These are phyloP conservation scores for Seriola rivoliana DNA, from an alignment of 2,113 vertebrate species.

Conservation along the genomic window DNA sequence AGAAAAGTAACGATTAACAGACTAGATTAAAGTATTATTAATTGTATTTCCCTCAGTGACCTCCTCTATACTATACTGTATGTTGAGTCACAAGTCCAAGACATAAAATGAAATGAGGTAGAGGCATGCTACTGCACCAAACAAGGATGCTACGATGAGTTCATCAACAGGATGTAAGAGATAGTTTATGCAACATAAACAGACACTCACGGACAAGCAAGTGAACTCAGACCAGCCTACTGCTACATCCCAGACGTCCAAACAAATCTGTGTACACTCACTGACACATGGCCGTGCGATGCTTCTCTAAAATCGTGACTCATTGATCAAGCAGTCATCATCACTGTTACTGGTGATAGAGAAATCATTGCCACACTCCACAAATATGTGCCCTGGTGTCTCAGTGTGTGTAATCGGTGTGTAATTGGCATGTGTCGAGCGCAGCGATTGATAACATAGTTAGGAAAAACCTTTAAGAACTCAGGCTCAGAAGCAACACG, in stretches of 20 bases:
- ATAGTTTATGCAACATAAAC: constrained; percentile 61
- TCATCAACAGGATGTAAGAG: constrained; percentile 59
- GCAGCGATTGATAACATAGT: neutral
- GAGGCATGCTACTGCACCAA: constrained; percentile 31
- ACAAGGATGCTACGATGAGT: constrained; percentile 20
- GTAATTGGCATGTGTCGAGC: constrained; percentile 10
- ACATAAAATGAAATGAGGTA: neutral
- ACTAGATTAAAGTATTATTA: neutral
- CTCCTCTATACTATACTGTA: neutral
- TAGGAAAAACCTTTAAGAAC: neutral
- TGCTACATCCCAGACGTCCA: constrained; percentile 56
- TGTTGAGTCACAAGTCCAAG: neutral
- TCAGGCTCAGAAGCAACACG: neutral
- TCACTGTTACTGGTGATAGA: constrained; percentile 8
- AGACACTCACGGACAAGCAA: constrained; percentile 51
- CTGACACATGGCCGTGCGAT: constrained; percentile 34
- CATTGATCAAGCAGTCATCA: constrained; percentile 25
- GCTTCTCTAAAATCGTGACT: constrained; percentile 45
- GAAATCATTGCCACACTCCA: constrained; percentile 34
- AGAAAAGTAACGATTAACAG: neutral
- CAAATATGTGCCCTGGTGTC: constrained; percentile 20
- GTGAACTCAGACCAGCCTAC: constrained; percentile 42
- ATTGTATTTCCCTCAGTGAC: neutral
- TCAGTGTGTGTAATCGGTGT: neutral
- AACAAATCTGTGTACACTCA: constrained; percentile 62